Base-by-base conservation (phyloP, 1,140 invertebrate species). In the Drosophila novamexicana region DNA sequence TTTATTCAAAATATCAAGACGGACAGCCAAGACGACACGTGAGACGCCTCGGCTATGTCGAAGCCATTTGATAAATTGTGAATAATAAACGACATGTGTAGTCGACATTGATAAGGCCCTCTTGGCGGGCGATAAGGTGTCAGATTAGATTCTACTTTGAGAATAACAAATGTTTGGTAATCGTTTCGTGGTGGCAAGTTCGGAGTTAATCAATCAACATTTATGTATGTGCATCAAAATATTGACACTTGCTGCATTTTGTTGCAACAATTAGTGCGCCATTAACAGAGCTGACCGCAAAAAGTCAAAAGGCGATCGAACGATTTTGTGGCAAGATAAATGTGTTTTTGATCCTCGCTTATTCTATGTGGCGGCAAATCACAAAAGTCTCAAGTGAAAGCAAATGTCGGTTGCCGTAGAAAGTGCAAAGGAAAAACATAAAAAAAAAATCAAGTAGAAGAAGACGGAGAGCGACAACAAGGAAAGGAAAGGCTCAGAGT, bases 231-330 rank as follows among this genome's bases (percentile, higher is more conserved):
- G 44, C 58, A 79, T 88, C 84, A 89, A 75, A 89, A 88, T 88
- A 88, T 88, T 88, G 84, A 89, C 84, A 84, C 80, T 88, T 88
- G 83, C 63, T 67, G 69, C 84, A 67, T 70, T 77, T 80, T 86
- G 83, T 71, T 64, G 77, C 79, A 70, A 72, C 83, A 86, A 86
- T 86, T 86, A 89, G 83, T 82, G 70, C 66, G 69, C 49, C 76
- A 71, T 81, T 71, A 86, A 81, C 68, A 52, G 67, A 83, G 40
- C 58, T 83, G 71, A 86, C 82, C 82, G 62, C 82, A 88, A 78
- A 67, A 67, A 58, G 34, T 37, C 54, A 8, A 16, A 7, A 9
- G 39, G 8, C 14, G 42, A 45, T 16, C 42, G 42, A 8, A 45
- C 7, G 9, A 16, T 34, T 45, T 16, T 45, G 57, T 53, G 36